Base-by-base conservation (phyloP, 2,888 invertebrate species). In the Metellina segmentata region DNA sequence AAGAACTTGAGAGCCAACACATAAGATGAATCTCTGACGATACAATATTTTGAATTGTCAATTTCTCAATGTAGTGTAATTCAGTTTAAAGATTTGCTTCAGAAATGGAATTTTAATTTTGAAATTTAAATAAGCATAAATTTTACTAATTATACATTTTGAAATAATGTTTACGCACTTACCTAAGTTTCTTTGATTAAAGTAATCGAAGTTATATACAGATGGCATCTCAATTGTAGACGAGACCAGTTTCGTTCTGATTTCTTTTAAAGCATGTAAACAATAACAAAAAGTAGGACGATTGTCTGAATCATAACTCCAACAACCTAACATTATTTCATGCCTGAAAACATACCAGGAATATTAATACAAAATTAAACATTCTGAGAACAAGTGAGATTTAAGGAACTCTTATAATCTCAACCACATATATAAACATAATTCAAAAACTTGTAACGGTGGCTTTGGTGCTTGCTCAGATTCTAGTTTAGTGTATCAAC, bases 201-300 rank as follows among this genome's bases (percentile, higher is more conserved):
- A 95, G 93, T 96, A 96, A 94, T 96, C 95, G 11, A 95, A 95
- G 92, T 95, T 95, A 92, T 95, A 95, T 7, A 95, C 95, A 34
- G 94, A 95, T 5, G 95, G 95, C 52, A 95, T 94, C 13, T 95
- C 95, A 85, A 94, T 94, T 69, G 95, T 94, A 11, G 95, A 93
- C 8, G 94, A 94, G 49, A 93, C 81, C 94, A 94, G 94, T 89
- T 94, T 89, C 7, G 34, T 70, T 70, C 78, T 53, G 48, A 93
- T 71, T 78, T 94, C 93, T 83, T 96, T 95, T 93, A 97, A 95
- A 79, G 96, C 95, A 93, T 97, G 96, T 75, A 97, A 96, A 94
- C 98, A 98, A 94, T 96, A 96, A 93, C 97, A 97, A 95, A 99
- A 99, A 81, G 97, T 97, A 1, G 99, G 99, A 90, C 99, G 96